Evolutionary conservation across 2,113 vertebrate species (phyloP).

Genomic region (Neofelis nebulosa): DNA sequence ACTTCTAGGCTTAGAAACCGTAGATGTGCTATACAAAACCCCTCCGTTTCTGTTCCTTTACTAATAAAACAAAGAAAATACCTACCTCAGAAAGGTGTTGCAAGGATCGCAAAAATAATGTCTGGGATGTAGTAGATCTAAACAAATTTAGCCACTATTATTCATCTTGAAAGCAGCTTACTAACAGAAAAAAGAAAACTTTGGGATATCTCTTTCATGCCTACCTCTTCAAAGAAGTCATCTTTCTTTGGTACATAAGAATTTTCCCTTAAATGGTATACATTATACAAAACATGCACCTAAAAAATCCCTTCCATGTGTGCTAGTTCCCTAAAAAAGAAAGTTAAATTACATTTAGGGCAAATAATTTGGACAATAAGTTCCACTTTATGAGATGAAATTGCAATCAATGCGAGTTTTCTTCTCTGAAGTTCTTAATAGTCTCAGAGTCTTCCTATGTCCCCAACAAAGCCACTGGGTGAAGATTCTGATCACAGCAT

Average conservation of each 20-base stretch:
- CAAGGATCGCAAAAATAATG: not conserved
- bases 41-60: not conserved
- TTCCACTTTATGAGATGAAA: not conserved
- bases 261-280: not conserved
- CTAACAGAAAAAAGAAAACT: not conserved
- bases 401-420: not conserved
- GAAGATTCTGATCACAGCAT: not conserved
- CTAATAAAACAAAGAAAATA: not conserved
- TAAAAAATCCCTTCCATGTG: not conserved
- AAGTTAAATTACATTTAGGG: not conserved
- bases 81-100: not conserved
- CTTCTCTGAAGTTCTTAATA: not conserved
- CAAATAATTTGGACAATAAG: not conserved
- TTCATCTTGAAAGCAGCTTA: not conserved
- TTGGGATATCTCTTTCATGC: not conserved
- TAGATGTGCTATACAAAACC: not conserved
- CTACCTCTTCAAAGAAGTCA: not conserved
- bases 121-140: not conserved
- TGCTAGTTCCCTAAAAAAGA: not conserved
- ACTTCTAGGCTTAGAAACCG: not conserved
- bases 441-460: not conserved
- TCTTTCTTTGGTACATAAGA: not conserved
- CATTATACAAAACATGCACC: not conserved
- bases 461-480: not conserved
- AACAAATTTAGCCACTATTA: not conserved